Evolutionary conservation across 2,888 invertebrate species (phyloP), one percentile per base, ranked within the genome.

Genomic region (Cenopis cana): DNA sequence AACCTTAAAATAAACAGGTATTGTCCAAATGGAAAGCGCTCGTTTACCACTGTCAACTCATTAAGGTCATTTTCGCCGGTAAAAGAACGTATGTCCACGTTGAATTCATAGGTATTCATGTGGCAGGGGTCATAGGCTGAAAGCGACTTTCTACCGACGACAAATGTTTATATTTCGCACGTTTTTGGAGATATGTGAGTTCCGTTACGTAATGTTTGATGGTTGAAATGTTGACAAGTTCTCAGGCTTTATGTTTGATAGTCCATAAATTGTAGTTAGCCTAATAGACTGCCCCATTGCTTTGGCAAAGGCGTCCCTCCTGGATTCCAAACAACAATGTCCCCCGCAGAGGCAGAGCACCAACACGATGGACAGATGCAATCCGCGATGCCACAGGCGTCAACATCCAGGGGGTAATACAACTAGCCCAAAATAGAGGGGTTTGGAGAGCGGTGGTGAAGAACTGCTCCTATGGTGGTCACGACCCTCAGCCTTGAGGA

Each of bases 101-200:
- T 54, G 14, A n/a, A 24, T 50, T 20, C 36, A 12, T 36, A 24
- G 33, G 17, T 52, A 29, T 41, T 52, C 12, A 60, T 17, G 57
- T 50, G 46, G n/a, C 33, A 8, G 24, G 54, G 65, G 18, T 46
- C 64, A 66, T 66, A 66, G 66, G 61, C 71, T 67, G 66, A 71
- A 71, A 71, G 66, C 10, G 17, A 20, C 71, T 71, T 71, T 71
- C 71, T 71, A 71, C 60, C 20, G 54, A 24, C 29, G 76, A 77
- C 77, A 80, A 75, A 73, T 82, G 85, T 89, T 85, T 88, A 82
- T 85, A 84, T 86, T 90, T 90, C 91, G 87, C 90, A 90, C 90
- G 90, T 89, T 89, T 88, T 86, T 84, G 82, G 82, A 83, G 81
- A 74, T 79, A 75, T 76, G 76, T 75, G 73, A 74, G 69, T 73